phyloP scores from a whole-genome alignment of 2,797 vertebrate species.

The Rhinella marina region DNA sequence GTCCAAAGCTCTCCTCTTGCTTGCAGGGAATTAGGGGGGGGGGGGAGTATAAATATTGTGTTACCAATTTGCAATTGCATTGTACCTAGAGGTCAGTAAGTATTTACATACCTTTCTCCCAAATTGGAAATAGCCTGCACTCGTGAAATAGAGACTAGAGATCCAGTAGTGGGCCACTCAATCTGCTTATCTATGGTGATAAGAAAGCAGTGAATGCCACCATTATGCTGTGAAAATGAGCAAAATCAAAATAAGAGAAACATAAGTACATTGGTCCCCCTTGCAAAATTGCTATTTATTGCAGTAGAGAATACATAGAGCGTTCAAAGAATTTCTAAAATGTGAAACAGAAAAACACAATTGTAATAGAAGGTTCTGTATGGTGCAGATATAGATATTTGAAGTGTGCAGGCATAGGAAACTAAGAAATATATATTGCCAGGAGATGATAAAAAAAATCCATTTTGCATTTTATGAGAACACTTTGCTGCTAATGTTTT shows the following conservation, averaged over 20 bases:
- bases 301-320: conserved; percentile 8
- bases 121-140: neutral
- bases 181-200: neutral
- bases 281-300: conserved; percentile 52
- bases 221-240: neutral
- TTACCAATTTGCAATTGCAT: no score
- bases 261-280: conserved; percentile 5
- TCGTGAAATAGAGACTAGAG: neutral
- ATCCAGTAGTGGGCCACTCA: neutral
- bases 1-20: no score
- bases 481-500: conserved; percentile 46
- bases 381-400: conserved; percentile 35
- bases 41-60: no score
- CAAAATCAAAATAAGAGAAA: conserved; percentile 27
- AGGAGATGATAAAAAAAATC: conserved; percentile 44
- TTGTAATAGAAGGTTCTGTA: conserved; percentile 22
- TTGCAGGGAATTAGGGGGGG: no score
- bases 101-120: neutral
- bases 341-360: conserved; percentile 38
- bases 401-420: conserved; percentile 15
- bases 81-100: no score
- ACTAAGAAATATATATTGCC: conserved; percentile 49
- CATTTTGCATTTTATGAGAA: conserved; percentile 55
- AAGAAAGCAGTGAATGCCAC: conserved; percentile 5
- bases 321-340: conserved; percentile 39